These are phyloP conservation scores for Morone chrysops DNA, from an alignment of 2,113 vertebrate genomes.

Conservation along the genomic window DNA sequence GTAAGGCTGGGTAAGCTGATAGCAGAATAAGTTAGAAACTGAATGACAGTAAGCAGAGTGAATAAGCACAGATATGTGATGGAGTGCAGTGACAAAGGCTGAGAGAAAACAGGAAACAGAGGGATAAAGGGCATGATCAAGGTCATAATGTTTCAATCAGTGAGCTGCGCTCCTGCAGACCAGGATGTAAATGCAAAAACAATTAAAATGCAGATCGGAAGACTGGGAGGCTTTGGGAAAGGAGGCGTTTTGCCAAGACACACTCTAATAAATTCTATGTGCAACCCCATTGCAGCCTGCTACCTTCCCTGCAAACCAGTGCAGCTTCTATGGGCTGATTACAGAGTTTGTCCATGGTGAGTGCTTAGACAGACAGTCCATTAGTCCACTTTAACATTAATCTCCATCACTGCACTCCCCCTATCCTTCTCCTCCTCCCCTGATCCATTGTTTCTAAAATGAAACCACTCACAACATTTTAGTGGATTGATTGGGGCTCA, in stretches of 20 bases:
- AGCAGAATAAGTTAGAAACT: background rate
- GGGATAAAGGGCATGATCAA: conserved; percentile 27
- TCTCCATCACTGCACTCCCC: conserved; percentile 62
- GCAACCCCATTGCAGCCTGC: conserved; percentile 56
- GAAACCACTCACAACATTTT: conserved; percentile 66
- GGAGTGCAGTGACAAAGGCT: background rate
- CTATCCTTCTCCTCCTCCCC: conserved; percentile 32
- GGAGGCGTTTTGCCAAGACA: conserved; percentile 55
- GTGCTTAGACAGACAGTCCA: conserved; percentile 70
- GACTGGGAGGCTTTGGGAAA: conserved; percentile 63
- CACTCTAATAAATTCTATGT: conserved; percentile 66
- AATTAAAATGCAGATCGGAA: conserved; percentile 74
- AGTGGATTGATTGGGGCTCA: conserved; percentile 69
- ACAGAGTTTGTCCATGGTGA: conserved; percentile 64
- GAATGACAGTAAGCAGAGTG: background rate
- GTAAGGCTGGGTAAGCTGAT: background rate
- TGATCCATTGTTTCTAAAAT: conserved; percentile 63
- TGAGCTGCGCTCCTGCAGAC: conserved; percentile 40
- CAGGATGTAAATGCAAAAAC: conserved; percentile 56
- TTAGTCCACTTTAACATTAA: conserved; percentile 74
- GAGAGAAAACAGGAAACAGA: background rate
- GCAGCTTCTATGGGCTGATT: conserved; percentile 57
- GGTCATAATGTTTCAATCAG: conserved; percentile 56
- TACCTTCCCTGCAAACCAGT: conserved; percentile 34
- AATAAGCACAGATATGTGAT: background rate